Percentiles rank a stretch among this genome's conserved stretches.
Conservation (phyloP, 2,113 vertebrate species). For the Eleginops maclovinus region DNA sequence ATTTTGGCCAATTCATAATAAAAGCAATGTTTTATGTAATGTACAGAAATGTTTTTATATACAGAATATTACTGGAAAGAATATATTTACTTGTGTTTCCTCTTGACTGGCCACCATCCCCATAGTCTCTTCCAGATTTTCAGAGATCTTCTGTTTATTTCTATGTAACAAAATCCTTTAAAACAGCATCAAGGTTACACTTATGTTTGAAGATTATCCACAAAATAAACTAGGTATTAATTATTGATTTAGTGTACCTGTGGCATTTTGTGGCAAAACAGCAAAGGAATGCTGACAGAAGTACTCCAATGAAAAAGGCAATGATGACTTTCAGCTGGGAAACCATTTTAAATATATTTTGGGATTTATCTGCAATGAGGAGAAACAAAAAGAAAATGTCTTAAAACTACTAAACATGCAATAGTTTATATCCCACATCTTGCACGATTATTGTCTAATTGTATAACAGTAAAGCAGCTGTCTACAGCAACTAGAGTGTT, state of each 20-base stretch:
- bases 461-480: background rate
- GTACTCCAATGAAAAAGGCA: slow-evolving; percentile 61
- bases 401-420: background rate
- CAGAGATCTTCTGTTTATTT: slow-evolving; percentile 22
- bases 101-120: slow-evolving; percentile 61
- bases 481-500: background rate
- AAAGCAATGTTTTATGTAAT: too few relatives aligned
- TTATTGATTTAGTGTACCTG: slow-evolving; percentile 40
- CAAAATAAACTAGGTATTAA: fast-evolving
- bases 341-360: background rate
- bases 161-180: slow-evolving; percentile 1
- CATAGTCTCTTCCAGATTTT: slow-evolving; percentile 30
- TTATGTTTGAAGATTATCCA: background rate
- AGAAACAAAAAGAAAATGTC: background rate
- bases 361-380: background rate
- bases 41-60: too few relatives aligned
- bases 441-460: background rate
- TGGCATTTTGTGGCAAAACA: slow-evolving; percentile 36
- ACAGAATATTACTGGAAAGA: too few relatives aligned
- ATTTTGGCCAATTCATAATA: too few relatives aligned
- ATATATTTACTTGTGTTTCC: slow-evolving; percentile 32
- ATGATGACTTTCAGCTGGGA: slow-evolving; percentile 18
- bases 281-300: slow-evolving; percentile 47
- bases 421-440: background rate
- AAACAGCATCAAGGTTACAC: fast-evolving